Evolutionary conservation across 2,113 vertebrate species (phyloP).

Genomic region (Nesoenas mayeri): DNA sequence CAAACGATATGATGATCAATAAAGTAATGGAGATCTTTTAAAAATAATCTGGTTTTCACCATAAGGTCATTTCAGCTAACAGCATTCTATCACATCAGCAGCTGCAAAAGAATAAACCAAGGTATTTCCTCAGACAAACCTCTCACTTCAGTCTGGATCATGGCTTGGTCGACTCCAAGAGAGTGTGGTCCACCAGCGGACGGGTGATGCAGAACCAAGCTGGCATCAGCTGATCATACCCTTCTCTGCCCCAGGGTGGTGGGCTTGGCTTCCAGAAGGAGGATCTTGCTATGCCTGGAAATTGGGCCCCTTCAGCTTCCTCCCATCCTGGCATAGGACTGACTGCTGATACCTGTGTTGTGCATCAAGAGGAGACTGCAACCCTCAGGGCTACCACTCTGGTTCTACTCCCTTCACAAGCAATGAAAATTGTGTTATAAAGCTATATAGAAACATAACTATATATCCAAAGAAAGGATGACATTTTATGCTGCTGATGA

Average conservation of each 20-base stretch:
- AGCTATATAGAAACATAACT: not conserved
- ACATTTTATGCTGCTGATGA: not conserved
- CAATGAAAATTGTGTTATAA: not conserved
- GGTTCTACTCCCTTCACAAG: not conserved
- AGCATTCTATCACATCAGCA: not conserved
- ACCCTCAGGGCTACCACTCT: not conserved
- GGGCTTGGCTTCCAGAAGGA: not conserved
- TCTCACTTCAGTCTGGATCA: rapidly evolving
- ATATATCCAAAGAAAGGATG: not conserved
- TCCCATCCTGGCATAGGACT: not conserved
- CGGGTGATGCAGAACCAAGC: not conserved
- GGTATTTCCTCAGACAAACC: not conserved
- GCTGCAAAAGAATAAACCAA: not conserved
- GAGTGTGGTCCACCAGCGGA: rapidly evolving
- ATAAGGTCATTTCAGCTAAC: not conserved
- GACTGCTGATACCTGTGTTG: not conserved
- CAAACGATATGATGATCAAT: not conserved
- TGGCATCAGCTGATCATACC: not conserved
- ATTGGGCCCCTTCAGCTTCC: not conserved
- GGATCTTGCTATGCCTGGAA: not conserved
- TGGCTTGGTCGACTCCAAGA: not conserved
- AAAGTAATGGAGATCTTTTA: not conserved
- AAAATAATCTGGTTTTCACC: not conserved
- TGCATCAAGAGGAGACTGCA: not conserved
- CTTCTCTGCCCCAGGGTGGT: rapidly evolving